Base-by-base conservation (phyloP, 23 tunicate species). In the Diplosoma virens region DNA sequence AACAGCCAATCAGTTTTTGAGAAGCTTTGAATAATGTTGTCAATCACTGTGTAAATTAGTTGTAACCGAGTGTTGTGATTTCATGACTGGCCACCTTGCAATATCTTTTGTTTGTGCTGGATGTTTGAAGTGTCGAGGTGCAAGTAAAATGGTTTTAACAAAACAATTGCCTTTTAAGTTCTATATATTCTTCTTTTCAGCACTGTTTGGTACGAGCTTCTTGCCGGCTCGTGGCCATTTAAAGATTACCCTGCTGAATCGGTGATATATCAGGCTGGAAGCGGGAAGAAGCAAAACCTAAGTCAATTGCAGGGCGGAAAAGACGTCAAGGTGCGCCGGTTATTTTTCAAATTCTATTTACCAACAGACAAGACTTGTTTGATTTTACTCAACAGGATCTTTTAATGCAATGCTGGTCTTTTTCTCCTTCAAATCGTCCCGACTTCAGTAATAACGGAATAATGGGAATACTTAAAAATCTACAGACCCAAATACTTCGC, bases 131-230 rank as follows among this genome's bases (percentile, higher is more conserved):
- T n/a, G n/a, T n/a, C n/a, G n/a, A n/a, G n/a, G n/a, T n/a, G n/a
- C n/a, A n/a, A n/a, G n/a, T n/a, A n/a, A n/a, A n/a, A n/a, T n/a
- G n/a, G n/a, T n/a, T n/a, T n/a, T n/a, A n/a, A n/a, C n/a, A n/a
- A n/a, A n/a, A n/a, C n/a, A n/a, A n/a, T n/a, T n/a, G n/a, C n/a
- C n/a, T n/a, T n/a, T n/a, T n/a, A n/a, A n/a, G n/a, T n/a, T n/a
- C n/a, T n/a, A n/a, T n/a, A n/a, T n/a, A n/a, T n/a, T n/a, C n/a
- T n/a, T 47, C 28, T 37, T 30, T 70, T 26, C 52, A 89, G 97
- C 32, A 80, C 97, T 23, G 88, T 92, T 30, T 92, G 91, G 92
- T 92, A 92, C 71, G 97, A 92, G 35, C 70, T 92, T 3, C 54
- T 85, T 61, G 60, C 97, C 21, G 85, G 97, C 24, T 54, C 79